Conservation (phyloP, 2,113 vertebrate species). For the Pseudorasbora parva region DNA sequence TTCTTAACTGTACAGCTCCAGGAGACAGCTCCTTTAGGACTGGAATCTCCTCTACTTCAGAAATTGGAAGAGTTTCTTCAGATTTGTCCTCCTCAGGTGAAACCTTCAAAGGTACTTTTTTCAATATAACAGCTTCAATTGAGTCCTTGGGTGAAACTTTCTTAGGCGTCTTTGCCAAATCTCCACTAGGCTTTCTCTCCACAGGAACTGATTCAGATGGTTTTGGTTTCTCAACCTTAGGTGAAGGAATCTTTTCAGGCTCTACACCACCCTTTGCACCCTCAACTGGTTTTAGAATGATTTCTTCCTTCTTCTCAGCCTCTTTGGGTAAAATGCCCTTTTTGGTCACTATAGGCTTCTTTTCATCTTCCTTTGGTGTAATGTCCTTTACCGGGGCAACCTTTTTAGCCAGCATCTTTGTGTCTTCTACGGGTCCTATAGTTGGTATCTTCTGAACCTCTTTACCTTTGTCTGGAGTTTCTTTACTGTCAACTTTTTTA, state of each 20-base stretch:
- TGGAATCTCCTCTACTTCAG: constrained; percentile 61
- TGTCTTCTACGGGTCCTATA: constrained; percentile 67
- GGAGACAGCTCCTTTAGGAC: constrained; percentile 75
- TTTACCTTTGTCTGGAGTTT: constrained; percentile 40
- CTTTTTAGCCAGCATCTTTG: constrained; percentile 67
- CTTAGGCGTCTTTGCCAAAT: constrained; percentile 54
- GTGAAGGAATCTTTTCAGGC: constrained; percentile 73
- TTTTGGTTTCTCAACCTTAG: constrained; percentile 72
- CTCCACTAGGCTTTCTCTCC: constrained; percentile 64
- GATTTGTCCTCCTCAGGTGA: constrained; percentile 68
- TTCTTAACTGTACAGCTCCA: constrained; percentile 72
- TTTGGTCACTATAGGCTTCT: constrained; percentile 65
- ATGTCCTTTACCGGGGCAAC: constrained; percentile 55
- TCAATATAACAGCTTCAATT: constrained; percentile 77
- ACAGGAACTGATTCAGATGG: constrained; percentile 60
- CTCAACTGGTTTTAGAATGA: constrained; percentile 68
- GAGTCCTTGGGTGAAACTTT: constrained; percentile 60
- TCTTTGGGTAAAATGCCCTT: constrained; percentile 67
- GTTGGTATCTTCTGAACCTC: constrained; percentile 49
- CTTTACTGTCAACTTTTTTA: constrained; percentile 61
- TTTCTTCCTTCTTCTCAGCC: constrained; percentile 67
- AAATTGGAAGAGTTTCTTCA: constrained; percentile 47
- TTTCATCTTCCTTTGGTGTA: constrained; percentile 66
- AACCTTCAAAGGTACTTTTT: constrained; percentile 68
- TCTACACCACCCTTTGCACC: constrained; percentile 67